These are phyloP conservation scores for Nibea coibor DNA, from an alignment of 2,113 vertebrate species.

Conservation along the genomic window DNA sequence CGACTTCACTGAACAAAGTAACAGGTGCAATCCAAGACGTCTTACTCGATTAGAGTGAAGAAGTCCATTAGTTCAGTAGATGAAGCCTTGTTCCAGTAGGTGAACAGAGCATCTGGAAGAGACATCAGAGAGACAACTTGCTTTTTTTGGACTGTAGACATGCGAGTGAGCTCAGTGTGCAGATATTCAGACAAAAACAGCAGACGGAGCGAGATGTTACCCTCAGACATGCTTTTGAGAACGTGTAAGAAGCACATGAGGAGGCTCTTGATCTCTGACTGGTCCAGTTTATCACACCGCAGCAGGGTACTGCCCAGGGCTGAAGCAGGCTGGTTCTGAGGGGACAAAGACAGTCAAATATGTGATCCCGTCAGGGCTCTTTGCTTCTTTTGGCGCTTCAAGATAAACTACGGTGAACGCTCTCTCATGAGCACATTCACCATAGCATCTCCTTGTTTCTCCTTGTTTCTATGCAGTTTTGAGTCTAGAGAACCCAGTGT, in stretches of 20 bases:
- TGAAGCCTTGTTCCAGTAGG: slow-evolving; percentile 97
- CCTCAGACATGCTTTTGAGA: slow-evolving; percentile 98
- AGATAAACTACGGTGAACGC: neutral
- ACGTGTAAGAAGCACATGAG: slow-evolving; percentile 98
- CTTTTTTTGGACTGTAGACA: neutral
- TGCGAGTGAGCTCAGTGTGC: neutral
- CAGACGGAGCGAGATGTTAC: slow-evolving; percentile 74
- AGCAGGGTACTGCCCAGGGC: slow-evolving; percentile 89
- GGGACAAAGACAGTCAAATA: slow-evolving; percentile 46
- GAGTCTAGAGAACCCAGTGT: neutral
- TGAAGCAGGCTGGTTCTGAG: slow-evolving; percentile 87
- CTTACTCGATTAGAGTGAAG: slow-evolving; percentile 97
- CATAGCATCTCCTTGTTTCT: neutral
- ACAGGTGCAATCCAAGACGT: slow-evolving; percentile 7
- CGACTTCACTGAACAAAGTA: too few species aligned
- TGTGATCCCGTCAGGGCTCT: neutral
- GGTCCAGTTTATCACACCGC: slow-evolving; percentile 96
- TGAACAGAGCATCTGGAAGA: slow-evolving; percentile 93
- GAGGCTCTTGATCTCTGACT: slow-evolving; percentile 95
- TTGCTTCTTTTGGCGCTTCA: neutral
- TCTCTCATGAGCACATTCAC: neutral
- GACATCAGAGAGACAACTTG: slow-evolving; percentile 5
- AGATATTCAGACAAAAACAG: neutral
- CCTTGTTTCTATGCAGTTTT: neutral
- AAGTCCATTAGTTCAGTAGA: slow-evolving; percentile 96